Evolutionary conservation across 2,797 vertebrate genomes (phyloP), one percentile per base, ranked within the genome.

Genomic region (Melanotaenia nigrans): DNA sequence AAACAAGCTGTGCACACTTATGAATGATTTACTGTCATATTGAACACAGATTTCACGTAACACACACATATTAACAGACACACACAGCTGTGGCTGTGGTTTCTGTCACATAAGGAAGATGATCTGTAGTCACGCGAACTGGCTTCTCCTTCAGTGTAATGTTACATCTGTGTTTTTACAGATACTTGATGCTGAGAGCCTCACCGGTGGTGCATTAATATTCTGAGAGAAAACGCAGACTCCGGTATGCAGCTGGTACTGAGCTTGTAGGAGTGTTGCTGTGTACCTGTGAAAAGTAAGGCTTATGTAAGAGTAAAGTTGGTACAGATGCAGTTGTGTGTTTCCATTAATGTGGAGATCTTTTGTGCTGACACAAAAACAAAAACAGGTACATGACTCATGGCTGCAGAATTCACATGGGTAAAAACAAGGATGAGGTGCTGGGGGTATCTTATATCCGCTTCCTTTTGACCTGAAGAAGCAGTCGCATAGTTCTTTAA

Each of bases 61-160:
- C 65, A 32, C 42, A 66, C 20, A 25, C 30, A 49, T 25, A 70
- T 36, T 60, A 40, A 71, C 22, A 61, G 49, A 51, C 32, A 53
- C 60, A 59, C 57, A 55, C 59, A 84, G 67, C 79, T 80, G 78
- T 59, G 76, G 57, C 64, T 79, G 84, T 65, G 81, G 78, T 77
- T 85, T 86, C 68, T 71, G 65, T 70, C 64, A 60, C 54, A 79
- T 32, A 61, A 64, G n/a, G 57, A 80, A 79, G 75, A 88, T 81
- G 61, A 78, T 83, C 79, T 60, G 61, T 57, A 81, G 79, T 90
- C 85, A 88, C 82, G 73, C 79, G 5, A 84, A 56, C 81, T 24
- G 36, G 69, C 47, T 71, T 75, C 67, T 86, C 63, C 51, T 51
- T 56, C 55, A 49, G 28, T 68, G 5, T 63, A 70, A 74, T 3